Percentiles rank a stretch among this genome's conserved stretches.
Conservation (phyloP, 2,113 vertebrate genomes). For the Malaclemys terrapin region DNA sequence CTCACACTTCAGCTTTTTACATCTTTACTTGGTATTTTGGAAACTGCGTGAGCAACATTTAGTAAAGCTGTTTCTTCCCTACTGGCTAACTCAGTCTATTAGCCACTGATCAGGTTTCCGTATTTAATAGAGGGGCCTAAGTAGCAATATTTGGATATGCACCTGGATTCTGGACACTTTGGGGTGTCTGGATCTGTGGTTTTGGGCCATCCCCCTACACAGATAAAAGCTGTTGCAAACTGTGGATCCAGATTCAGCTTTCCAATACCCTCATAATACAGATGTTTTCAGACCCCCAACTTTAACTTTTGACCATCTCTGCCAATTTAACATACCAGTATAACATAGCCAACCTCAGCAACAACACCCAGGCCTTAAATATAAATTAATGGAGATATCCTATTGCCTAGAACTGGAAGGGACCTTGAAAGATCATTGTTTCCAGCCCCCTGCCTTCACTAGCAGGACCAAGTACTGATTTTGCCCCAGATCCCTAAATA, state of each 20-base stretch:
- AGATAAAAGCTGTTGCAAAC: neutral
- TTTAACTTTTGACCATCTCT: constrained; percentile 19
- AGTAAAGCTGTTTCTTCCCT: neutral
- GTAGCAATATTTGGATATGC: neutral
- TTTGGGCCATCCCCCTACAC: neutral
- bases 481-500: too few species aligned
- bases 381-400: too few species aligned
- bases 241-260: neutral
- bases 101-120: neutral
- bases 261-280: neutral
- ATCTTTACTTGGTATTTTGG: neutral
- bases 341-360: neutral
- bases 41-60: neutral
- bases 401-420: too few species aligned
- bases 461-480: too few species aligned
- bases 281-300: neutral
- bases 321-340: neutral
- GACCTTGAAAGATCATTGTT: too few species aligned
- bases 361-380: neutral
- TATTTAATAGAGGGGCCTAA: neutral
- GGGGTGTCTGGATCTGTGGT: neutral
- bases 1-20: neutral
- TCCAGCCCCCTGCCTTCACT: too few species aligned
- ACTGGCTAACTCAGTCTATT: neutral
- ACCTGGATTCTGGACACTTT: neutral